Evolutionary conservation across 2,113 vertebrate species (phyloP).

Genomic region (Podiceps cristatus): DNA sequence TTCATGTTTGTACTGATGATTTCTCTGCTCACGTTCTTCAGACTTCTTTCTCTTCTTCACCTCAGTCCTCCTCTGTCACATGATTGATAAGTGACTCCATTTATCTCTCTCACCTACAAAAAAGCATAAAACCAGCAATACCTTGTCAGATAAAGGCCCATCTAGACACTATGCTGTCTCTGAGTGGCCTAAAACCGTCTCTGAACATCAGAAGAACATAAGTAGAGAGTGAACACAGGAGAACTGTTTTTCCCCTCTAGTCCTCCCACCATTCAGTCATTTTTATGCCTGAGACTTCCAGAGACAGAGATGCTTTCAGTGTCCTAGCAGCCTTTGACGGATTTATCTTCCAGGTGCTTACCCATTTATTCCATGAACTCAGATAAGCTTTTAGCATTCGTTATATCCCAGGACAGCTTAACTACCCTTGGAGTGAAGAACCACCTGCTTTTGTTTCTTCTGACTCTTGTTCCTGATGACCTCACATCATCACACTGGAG

Average conservation of each 20-base stretch:
- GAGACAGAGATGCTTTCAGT: not conserved
- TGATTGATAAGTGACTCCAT: not conserved
- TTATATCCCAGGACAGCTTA: not conserved
- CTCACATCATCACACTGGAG: not conserved
- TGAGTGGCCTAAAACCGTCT: not conserved
- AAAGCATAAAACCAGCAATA: not conserved
- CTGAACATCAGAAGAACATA: not conserved
- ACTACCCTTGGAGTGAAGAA: not conserved
- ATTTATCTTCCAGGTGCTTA: not conserved
- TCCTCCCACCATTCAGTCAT: not conserved
- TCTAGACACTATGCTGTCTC: not conserved
- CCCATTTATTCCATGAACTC: not conserved
- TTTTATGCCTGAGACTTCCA: not conserved
- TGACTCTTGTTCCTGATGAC: not conserved
- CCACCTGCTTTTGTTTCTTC: not conserved
- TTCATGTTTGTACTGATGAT: not conserved
- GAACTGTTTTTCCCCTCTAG: not conserved
- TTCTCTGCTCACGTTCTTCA: not conserved
- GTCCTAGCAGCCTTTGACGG: not conserved
- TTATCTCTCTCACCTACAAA: not conserved
- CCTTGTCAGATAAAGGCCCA: not conserved
- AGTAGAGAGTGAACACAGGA: not conserved
- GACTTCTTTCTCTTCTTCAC: not conserved
- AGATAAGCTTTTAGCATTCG: conserved; percentile 6
- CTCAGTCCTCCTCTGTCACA: not conserved